phyloP scores from a whole-genome alignment of 2,113 vertebrate genomes.

The Rutilus rutilus region DNA sequence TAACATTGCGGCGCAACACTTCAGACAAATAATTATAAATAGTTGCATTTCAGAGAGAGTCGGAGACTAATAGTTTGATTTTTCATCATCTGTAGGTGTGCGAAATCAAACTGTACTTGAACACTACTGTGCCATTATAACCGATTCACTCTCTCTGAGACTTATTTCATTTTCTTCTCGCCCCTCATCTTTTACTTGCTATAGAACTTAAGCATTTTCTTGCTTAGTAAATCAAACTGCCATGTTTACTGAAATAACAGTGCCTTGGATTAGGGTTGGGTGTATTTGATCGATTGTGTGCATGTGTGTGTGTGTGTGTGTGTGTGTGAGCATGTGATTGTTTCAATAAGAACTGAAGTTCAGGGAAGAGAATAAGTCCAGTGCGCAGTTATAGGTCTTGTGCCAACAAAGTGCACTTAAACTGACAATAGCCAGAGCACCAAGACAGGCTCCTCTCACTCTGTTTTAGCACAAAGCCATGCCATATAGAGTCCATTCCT shows the following conservation, averaged over 20 bases:
- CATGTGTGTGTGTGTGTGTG: constrained; percentile 44
- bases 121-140: constrained; percentile 13
- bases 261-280: constrained; percentile 76
- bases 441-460: constrained; percentile 30
- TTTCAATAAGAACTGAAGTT: constrained; percentile 51
- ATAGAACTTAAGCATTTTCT: constrained; percentile 50
- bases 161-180: background rate
- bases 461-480: constrained; percentile 45
- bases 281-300: constrained; percentile 45
- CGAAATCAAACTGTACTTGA: background rate
- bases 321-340: background rate
- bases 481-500: background rate
- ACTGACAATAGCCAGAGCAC: constrained; percentile 57
- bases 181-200: background rate
- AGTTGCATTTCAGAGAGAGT: background rate
- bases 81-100: background rate
- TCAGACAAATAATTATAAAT: constrained; percentile 8
- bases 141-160: background rate
- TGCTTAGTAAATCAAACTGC: constrained; percentile 66
- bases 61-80: background rate
- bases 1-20: constrained; percentile 7
- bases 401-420: constrained; percentile 77
- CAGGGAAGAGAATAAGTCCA: constrained; percentile 54
- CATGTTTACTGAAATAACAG: constrained; percentile 79
- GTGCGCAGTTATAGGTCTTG: constrained; percentile 53